These are phyloP conservation scores for Merodon equestris DNA, from an alignment of 2,888 invertebrate genomes.

Conservation along the genomic window DNA sequence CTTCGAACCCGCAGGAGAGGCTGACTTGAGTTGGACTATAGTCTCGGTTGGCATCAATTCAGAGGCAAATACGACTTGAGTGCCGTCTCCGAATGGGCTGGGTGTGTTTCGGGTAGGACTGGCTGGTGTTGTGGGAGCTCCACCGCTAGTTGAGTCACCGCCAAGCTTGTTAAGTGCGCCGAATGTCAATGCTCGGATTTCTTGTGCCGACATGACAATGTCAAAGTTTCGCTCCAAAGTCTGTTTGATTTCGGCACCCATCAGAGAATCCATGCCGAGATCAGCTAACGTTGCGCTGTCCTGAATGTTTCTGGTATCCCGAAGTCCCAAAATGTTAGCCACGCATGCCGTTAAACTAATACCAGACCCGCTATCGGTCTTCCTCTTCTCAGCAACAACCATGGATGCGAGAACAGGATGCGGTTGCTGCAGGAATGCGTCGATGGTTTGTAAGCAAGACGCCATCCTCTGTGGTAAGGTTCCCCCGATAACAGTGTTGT, in stretches of 20 bases:
- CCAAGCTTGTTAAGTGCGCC: conserved; percentile 83
- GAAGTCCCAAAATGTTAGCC: conserved; percentile 93
- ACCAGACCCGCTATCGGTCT: conserved; percentile 81
- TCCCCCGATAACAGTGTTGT: conserved; percentile 95
- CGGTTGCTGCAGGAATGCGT: conserved; percentile 93
- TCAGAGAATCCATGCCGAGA: conserved; percentile 98
- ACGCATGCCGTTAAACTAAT: conserved; percentile 87
- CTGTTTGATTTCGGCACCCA: conserved; percentile 99
- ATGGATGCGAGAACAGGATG: conserved; percentile 89
- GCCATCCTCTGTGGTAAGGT: conserved; percentile 96
- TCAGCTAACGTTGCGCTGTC: conserved; percentile 91
- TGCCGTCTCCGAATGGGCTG: conserved; percentile 78
- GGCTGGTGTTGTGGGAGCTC: conserved; percentile 63
- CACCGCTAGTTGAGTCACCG: conserved; percentile 71
- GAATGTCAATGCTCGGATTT: conserved; percentile 92
- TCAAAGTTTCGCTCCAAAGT: conserved; percentile 95
- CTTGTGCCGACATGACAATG: conserved; percentile 92
- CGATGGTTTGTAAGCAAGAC: conserved; percentile 94
- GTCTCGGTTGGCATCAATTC: conserved; percentile 88
- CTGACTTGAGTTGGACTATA: conserved; percentile 84
- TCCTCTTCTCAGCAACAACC: conserved; percentile 93
- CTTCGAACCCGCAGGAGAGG: conserved; percentile 75
- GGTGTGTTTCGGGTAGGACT: conserved; percentile 71
- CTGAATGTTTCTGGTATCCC: conserved; percentile 89
- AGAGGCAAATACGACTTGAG: conserved; percentile 81